Evolutionary conservation across 2,888 invertebrate species (phyloP), one percentile per base, ranked within the genome.

Genomic region (Phaedon cochleariae): DNA sequence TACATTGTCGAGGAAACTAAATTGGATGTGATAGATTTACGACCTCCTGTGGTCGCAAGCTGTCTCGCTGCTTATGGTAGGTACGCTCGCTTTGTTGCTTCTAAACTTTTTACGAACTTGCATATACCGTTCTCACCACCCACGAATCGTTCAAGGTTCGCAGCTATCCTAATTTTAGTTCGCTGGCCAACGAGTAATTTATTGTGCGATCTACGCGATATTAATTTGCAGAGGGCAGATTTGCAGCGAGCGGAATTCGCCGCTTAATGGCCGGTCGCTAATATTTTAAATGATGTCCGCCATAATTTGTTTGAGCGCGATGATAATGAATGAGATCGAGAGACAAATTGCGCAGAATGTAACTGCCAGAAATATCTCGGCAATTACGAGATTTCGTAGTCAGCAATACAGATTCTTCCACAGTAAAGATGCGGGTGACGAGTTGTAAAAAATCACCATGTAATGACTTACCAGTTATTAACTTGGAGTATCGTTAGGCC

Each of bases 401-500:
- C n/a, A n/a, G n/a, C n/a, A n/a, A n/a, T n/a, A n/a, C n/a, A n/a
- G n/a, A n/a, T 45, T n/a, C 18, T 21, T 17, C 51, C 51, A 6
- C 21, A 5, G 9, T 5, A 45, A 17, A 45, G 21, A n/a, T n/a
- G n/a, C n/a, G n/a, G n/a, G n/a, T n/a, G n/a, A n/a, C n/a, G 21
- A 48, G 20, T 18, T 52, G 7, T 26, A 26, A 17, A 17, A 54
- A 54, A 29, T 31, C 3, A 21, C 12, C n/a, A n/a, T n/a, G n/a
- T n/a, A 37, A 7, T 15, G 15, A 95, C 98, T 96, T 85, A 99
- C 99, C 99, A 99, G 89, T 99, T 99, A 90, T 99, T 99, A 85
- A 99, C 99, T 96, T 99, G 99, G 85, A 99, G 92, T 90, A 99
- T 99, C 86, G 99, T 99, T 88, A 99, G 91, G 87, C 99, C 98